Conservation (phyloP, 1,140 invertebrate genomes). For the Archegozetes longisetosus region DNA sequence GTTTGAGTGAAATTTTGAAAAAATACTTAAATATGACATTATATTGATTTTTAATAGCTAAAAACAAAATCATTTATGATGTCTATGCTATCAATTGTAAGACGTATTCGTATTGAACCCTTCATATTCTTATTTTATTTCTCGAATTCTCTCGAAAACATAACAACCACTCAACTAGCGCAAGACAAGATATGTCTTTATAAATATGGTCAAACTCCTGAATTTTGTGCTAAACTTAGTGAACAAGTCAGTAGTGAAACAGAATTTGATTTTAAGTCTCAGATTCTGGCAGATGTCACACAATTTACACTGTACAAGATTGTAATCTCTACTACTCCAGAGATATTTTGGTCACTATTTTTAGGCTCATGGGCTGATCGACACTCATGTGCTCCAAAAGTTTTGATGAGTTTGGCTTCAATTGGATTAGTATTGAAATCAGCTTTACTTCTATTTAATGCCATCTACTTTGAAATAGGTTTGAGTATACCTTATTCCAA, state of each 20-base stretch:
- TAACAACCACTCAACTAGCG: background rate
- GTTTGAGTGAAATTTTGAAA: no score
- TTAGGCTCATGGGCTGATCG: conserved; percentile 7
- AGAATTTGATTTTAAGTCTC: no score
- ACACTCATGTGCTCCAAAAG: background rate
- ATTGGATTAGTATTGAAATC: background rate
- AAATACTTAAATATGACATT: no score
- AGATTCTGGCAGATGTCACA: conserved; percentile 1
- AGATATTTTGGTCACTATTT: conserved; percentile 5
- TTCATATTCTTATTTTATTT: conserved; percentile 6
- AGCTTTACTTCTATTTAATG: background rate
- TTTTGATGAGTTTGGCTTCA: background rate
- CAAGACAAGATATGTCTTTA: conserved; percentile 9
- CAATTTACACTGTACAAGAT: conserved; percentile 1
- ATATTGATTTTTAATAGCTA: no score
- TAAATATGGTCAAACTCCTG: background rate
- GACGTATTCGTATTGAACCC: conserved; percentile 8
- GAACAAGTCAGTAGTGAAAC: background rate
- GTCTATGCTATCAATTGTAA: no score
- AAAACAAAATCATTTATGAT: no score
- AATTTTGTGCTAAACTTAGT: background rate
- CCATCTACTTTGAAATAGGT: conserved; percentile 10
- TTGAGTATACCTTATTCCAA: background rate
- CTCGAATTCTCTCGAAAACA: background rate
- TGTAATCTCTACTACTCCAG: background rate